Percentiles rank a stretch among this genome's conserved stretches.
These are phyloP conservation scores for Sebastiscus albofasciatus DNA, from an alignment of 2,797 vertebrate species.

Conservation along the genomic window DNA sequence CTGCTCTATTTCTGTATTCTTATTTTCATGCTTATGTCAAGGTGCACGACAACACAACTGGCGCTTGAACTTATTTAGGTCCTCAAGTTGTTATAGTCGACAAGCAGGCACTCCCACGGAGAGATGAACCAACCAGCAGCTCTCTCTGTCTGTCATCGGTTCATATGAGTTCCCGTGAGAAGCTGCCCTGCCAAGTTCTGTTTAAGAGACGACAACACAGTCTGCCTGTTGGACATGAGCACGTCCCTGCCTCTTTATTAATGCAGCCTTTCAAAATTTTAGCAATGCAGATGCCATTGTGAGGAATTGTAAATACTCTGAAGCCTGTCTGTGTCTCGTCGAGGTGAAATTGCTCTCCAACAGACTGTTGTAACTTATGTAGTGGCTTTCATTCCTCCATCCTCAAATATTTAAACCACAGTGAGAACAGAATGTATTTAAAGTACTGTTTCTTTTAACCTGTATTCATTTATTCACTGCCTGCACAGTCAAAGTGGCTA, in stretches of 20 bases:
- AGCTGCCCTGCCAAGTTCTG: slow-evolving; percentile 5
- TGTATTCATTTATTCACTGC: not conserved
- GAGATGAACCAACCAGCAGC: not conserved
- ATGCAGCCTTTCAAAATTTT: slow-evolving; percentile 22
- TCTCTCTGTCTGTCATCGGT: not conserved
- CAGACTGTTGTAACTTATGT: not conserved
- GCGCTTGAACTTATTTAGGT: not conserved
- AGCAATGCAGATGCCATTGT: not conserved
- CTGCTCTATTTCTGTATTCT: not conserved
- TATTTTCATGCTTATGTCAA: slow-evolving; percentile 3
- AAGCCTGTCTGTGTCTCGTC: not conserved
- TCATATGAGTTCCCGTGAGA: slow-evolving; percentile 18
- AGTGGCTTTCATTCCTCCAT: not conserved
- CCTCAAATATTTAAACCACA: slow-evolving; percentile 13
- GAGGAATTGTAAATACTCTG: not conserved
- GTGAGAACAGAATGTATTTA: not conserved
- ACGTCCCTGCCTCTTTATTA: not conserved
- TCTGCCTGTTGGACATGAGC: not conserved
- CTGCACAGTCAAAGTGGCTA: not conserved
- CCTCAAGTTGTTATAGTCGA: not conserved
- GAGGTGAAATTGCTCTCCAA: not conserved
- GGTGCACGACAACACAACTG: not conserved
- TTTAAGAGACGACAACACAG: not conserved
- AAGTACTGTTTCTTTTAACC: not conserved
- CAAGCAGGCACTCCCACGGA: not conserved